These are phyloP conservation scores for Leucophora obtusa DNA, from an alignment of 2,888 invertebrate species.

Conservation along the genomic window DNA sequence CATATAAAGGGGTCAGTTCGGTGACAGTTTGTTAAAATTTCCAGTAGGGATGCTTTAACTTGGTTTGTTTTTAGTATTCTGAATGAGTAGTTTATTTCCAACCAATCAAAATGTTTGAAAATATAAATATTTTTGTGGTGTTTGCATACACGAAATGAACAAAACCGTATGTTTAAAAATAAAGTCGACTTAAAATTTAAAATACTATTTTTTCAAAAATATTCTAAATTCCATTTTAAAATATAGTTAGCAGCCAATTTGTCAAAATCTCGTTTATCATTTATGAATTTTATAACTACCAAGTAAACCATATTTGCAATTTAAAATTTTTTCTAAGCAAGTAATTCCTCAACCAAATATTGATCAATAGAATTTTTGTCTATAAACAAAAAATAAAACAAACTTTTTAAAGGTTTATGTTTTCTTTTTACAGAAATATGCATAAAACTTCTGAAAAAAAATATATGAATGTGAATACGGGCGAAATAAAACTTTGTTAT, in stretches of 20 bases:
- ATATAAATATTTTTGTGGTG: no score
- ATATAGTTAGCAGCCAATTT: not conserved
- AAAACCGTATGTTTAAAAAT: no score
- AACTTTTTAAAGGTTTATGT: slow-evolving; percentile 8
- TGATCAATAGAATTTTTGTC: slow-evolving; percentile 23
- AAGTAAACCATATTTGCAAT: slow-evolving; percentile 44
- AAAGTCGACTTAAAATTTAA: no score
- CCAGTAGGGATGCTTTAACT: no score
- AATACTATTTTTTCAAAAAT: no score
- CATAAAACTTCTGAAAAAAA: slow-evolving; percentile 5
- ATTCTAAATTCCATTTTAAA: not conserved
- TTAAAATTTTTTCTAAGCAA: slow-evolving; percentile 8
- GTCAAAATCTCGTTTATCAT: slow-evolving; percentile 53
- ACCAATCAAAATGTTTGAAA: no score
- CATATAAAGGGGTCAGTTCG: no score
- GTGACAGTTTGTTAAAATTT: no score
- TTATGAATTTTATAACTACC: slow-evolving; percentile 38
- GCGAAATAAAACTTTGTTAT: slow-evolving; percentile 44
- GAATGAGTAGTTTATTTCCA: no score
- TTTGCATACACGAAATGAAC: no score
- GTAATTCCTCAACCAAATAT: slow-evolving; percentile 44
- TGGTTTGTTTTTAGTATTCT: no score
- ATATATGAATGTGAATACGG: slow-evolving; percentile 2
- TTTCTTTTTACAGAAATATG: not conserved
- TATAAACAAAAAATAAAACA: not conserved